A percentile compares a stretch with the other conserved stretches of the same genome.
These are phyloP conservation scores for Thalpophila matura DNA, from an alignment of 2,888 invertebrate species.

Conservation along the genomic window DNA sequence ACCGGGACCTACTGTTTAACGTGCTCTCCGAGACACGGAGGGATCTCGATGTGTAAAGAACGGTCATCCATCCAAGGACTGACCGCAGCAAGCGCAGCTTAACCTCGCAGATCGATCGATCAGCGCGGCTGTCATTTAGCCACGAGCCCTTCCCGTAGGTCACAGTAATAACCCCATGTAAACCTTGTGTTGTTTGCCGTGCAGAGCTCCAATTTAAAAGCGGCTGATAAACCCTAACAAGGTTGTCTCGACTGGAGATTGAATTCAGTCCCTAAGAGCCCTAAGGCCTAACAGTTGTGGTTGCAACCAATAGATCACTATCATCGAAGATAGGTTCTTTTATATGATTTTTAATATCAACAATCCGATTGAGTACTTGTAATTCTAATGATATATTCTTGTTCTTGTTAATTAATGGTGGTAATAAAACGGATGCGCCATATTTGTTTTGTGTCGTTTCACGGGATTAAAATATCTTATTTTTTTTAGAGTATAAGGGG, in stretches of 20 bases:
- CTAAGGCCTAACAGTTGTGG: not conserved
- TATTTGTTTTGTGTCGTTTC: conserved; percentile 18
- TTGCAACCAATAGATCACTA: not conserved
- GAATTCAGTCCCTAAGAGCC: too few species aligned
- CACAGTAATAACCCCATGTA: not conserved
- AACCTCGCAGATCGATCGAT: too few species aligned
- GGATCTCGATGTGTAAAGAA: too few species aligned
- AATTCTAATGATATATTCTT: conserved; percentile 4
- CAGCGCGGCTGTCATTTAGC: too few species aligned
- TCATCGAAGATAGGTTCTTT: too few species aligned
- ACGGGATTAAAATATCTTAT: conserved; percentile 11
- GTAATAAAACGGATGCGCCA: conserved; percentile 1
- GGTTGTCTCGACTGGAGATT: not conserved
- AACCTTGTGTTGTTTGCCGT: not conserved
- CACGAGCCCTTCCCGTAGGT: too few species aligned
- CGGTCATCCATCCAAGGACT: too few species aligned
- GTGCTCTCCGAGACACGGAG: too few species aligned
- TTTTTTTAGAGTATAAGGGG: too few species aligned
- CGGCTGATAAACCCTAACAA: conserved; percentile 15
- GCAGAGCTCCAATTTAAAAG: not conserved
- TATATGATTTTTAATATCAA: not conserved
- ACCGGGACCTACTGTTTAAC: too few species aligned
- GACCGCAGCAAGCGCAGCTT: too few species aligned
- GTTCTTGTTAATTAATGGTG: not conserved
- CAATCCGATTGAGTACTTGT: not conserved